Percentiles rank a stretch among this genome's conserved stretches.
Evolutionary conservation across 2,113 vertebrate species (phyloP).

Genomic region (Lipophrys pholis): DNA sequence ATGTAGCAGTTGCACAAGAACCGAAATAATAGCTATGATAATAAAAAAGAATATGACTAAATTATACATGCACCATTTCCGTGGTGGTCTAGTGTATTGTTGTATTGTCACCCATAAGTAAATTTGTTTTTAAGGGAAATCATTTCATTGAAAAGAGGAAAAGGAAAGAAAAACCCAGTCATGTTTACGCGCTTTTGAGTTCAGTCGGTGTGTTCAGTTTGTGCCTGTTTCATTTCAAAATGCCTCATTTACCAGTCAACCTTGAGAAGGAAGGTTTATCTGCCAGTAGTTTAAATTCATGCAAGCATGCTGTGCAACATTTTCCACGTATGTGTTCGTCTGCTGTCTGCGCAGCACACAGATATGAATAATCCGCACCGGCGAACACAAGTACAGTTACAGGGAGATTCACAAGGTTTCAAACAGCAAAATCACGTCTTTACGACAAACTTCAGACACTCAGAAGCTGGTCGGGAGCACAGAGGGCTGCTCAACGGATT

Average conservation of each 20-base stretch:
- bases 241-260: constrained; percentile 64
- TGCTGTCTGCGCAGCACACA: constrained; percentile 53
- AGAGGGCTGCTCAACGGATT: constrained; percentile 58
- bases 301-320: constrained; percentile 61
- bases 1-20: constrained; percentile 99
- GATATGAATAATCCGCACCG: constrained; percentile 58
- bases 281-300: constrained; percentile 57
- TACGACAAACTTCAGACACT: constrained; percentile 52
- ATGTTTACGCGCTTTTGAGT: constrained; percentile 53
- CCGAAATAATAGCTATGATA: constrained; percentile 88
- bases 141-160: constrained; percentile 31
- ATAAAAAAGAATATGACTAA: constrained; percentile 89
- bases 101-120: constrained; percentile 64
- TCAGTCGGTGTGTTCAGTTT: constrained; percentile 49
- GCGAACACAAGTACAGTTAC: constrained; percentile 43
- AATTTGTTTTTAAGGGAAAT: constrained; percentile 31
- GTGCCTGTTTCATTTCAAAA: constrained; percentile 67
- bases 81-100: constrained; percentile 82
- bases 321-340: constrained; percentile 50
- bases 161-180: constrained; percentile 52
- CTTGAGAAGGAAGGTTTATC: constrained; percentile 35
- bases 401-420: constrained; percentile 29
- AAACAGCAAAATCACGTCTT: constrained; percentile 28
- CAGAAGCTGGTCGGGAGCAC: constrained; percentile 49
- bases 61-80: constrained; percentile 84